Base-by-base conservation (phyloP, 2,888 invertebrate species). In the Euplexia lucipara region DNA sequence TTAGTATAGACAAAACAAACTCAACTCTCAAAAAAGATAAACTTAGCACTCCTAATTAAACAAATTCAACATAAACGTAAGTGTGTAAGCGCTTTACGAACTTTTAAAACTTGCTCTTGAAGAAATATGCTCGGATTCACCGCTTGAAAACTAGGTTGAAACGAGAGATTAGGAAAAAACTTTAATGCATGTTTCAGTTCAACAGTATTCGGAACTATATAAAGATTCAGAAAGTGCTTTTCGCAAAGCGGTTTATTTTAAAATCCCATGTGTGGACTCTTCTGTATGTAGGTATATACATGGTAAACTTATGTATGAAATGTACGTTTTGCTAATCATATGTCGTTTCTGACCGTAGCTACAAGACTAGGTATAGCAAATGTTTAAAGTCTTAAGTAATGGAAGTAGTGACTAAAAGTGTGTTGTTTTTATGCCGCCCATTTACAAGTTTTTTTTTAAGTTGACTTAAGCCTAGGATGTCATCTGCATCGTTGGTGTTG, bases 151-250 rank as follows among this genome's bases (percentile, higher is more conserved):
- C 10, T 47, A 6, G 18, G 10, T 45, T 18, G 20, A 32, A 61
- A 32, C 4, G 18, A 3, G 26, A 18, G 34, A 47, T 52, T 64
- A 63, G 41, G 47, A 47, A 63, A 22, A 45, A 52, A 52, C 45
- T 68, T 68, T 39, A 71, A 71, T 52, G 45, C 20, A 59, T 10
- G 64, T 62, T 35, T 47, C 34, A 70, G 51, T 62, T 52, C 34
- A 62, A 51, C 44, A 30, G 59, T n/a, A 16, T 71, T 62, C n/a
- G 3, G 20, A 37, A 51, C 37, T 45, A 35, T 14, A 41, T 30
- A 30, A 32, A 30, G 20, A 48, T 68, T 56, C 30, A n/a, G 34
- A 18, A n/a, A n/a, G 37, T 35, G 20, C 18, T 64, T 57, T 7
- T 30, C 14, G 20, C 9, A 8, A 9, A 18, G 22, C n/a, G 6